Conservation (phyloP, 2,797 vertebrate genomes). For the Platyrinchus mystaceus region DNA sequence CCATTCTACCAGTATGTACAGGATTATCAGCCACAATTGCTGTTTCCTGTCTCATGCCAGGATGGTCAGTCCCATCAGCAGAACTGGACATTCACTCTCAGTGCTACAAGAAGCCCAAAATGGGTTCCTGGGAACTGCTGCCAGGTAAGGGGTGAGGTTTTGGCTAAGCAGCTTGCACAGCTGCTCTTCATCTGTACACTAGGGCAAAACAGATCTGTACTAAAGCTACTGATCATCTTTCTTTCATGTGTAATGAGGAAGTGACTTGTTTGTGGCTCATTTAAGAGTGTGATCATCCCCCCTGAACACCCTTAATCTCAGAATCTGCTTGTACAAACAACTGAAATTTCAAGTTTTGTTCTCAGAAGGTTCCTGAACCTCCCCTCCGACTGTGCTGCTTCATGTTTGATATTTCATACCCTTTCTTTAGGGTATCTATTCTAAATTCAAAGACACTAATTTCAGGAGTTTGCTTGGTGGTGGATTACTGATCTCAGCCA, state of each 20-base stretch:
- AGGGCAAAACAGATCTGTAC: not conserved
- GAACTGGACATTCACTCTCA: not conserved
- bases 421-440: not conserved
- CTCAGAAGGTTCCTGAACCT: not conserved
- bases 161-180: not conserved
- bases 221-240: not conserved
- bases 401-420: rapidly evolving
- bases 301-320: not conserved
- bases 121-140: not conserved
- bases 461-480: not conserved
- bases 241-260: not conserved
- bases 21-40: rapidly evolving
- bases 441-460: not conserved
- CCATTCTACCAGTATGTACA: not conserved
- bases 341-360: not conserved
- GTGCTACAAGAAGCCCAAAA: not conserved
- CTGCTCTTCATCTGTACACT: not conserved
- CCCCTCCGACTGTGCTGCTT: not conserved
- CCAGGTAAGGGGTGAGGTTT: not conserved
- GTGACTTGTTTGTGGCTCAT: not conserved
- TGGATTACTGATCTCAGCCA: conserved; percentile 9
- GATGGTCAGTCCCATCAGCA: not conserved
- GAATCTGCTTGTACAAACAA: not conserved
- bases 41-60: not conserved
- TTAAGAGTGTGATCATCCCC: too few relatives aligned